Evolutionary conservation across 2,797 vertebrate genomes (phyloP).

Genomic region (Pipistrellus kuhlii): DNA sequence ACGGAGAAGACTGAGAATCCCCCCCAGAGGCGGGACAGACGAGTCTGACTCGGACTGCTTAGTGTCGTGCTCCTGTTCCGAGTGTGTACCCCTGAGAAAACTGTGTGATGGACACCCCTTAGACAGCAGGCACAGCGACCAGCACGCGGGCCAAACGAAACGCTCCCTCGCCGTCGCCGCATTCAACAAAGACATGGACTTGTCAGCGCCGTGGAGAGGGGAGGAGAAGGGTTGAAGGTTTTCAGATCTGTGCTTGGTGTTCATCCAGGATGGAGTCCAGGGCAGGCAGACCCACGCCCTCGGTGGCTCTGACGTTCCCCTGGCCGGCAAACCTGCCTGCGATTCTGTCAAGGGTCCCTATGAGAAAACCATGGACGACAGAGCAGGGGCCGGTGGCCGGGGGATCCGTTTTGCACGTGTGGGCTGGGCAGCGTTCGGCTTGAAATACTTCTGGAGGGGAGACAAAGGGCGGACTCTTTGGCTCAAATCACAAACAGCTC

Average conservation of each 20-base stretch:
- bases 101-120: conserved; percentile 81
- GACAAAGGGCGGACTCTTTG: conserved; percentile 74
- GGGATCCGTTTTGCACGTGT: conserved; percentile 60
- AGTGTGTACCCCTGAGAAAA: conserved; percentile 89
- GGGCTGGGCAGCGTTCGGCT: conserved; percentile 57
- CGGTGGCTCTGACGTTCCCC: conserved; percentile 17
- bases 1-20: conserved; percentile 51
- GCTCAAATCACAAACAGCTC: conserved; percentile 74
- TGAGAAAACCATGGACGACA: conserved; percentile 68
- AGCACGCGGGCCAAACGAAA: conserved; percentile 78
- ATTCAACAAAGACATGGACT: conserved; percentile 71
- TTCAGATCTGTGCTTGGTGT: conserved; percentile 81
- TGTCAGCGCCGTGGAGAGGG: conserved; percentile 49
- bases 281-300: neutral
- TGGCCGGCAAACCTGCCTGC: conserved; percentile 64
- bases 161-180: conserved; percentile 69
- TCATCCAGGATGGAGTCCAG: conserved; percentile 59
- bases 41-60: conserved; percentile 83
- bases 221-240: neutral
- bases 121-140: conserved; percentile 86
- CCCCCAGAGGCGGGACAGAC: conserved; percentile 57
- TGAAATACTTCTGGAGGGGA: conserved; percentile 76
- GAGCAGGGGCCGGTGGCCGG: neutral
- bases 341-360: neutral
- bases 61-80: conserved; percentile 85